Conservation (phyloP, 2,113 vertebrate genomes). For the Seriola dumerili region DNA sequence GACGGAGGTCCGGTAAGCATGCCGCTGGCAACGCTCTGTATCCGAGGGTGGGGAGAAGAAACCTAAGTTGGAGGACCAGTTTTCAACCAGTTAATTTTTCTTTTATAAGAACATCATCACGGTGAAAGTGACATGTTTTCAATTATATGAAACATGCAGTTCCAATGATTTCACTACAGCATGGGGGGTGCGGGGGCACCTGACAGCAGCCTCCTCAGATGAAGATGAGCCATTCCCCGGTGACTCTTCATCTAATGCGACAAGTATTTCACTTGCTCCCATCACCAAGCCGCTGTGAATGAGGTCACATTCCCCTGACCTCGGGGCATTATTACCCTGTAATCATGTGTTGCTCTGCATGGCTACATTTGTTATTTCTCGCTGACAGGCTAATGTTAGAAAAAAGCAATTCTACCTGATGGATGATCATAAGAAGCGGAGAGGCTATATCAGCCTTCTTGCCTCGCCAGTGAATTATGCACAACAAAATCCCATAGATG, state of each 20-base stretch:
- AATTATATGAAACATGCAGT: constrained; percentile 1
- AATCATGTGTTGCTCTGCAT: constrained; percentile 74
- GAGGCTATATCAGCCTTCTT: constrained; percentile 57
- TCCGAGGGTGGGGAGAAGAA: background rate
- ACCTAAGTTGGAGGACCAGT: background rate
- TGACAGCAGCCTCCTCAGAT: constrained; percentile 12
- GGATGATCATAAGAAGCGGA: constrained; percentile 68
- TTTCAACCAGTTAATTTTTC: background rate
- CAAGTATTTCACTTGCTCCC: constrained; percentile 23
- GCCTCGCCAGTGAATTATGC: constrained; percentile 71
- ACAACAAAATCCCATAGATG: constrained; percentile 58
- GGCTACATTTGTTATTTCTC: constrained; percentile 78
- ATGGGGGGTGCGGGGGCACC: background rate
- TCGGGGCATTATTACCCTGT: constrained; percentile 73
- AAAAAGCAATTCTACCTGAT: constrained; percentile 79
- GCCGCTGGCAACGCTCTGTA: background rate
- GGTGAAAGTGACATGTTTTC: background rate
- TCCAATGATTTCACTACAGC: background rate
- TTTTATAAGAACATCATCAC: background rate
- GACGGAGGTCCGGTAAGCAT: background rate
- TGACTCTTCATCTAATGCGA: constrained; percentile 17
- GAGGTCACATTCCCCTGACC: constrained; percentile 70
- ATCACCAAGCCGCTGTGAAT: constrained; percentile 42
- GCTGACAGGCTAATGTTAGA: constrained; percentile 73
- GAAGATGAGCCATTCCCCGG: constrained; percentile 21